phyloP scores from a whole-genome alignment of 2,888 invertebrate genomes.

The Lochmaea capreae region DNA sequence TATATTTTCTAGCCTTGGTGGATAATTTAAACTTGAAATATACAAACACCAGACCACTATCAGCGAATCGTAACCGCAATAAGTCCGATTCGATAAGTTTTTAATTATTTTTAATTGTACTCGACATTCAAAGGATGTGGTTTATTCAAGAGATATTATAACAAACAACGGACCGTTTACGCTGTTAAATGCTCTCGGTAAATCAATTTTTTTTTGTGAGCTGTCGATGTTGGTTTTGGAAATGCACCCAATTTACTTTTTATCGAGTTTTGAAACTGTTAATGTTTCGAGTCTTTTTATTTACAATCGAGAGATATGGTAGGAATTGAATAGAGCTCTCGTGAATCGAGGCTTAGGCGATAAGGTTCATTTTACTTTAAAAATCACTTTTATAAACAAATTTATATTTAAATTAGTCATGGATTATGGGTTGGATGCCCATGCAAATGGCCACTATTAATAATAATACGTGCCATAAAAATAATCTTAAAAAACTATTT shows the following conservation, averaged over 20 bases:
- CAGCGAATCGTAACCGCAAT: constrained; percentile 2
- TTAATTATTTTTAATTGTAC: constrained; percentile 4
- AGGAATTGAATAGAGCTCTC: constrained; percentile 45
- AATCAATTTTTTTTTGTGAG: constrained; percentile 44
- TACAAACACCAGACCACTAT: background rate
- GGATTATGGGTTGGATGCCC: constrained; percentile 50
- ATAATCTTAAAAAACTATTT: background rate
- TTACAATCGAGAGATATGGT: constrained; percentile 30
- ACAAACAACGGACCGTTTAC: constrained; percentile 31
- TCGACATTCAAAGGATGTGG: constrained; percentile 27
- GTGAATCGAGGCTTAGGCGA: constrained; percentile 45
- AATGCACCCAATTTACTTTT: constrained; percentile 55
- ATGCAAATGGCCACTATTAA: constrained; percentile 45
- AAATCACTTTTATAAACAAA: constrained; percentile 58
- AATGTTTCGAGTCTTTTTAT: constrained; percentile 46
- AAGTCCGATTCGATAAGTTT: constrained; percentile 3
- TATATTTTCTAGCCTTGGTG: background rate
- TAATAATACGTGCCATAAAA: constrained; percentile 21
- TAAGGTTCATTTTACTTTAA: constrained; percentile 57
- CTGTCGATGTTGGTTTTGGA: constrained; percentile 46
- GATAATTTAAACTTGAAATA: background rate
- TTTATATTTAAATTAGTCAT: constrained; percentile 57
- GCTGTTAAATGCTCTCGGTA: constrained; percentile 32
- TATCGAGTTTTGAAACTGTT: constrained; percentile 47
- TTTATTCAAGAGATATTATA: constrained; percentile 6